Evolutionary conservation across 2,888 invertebrate species (phyloP).

Genomic region (Piscicola geometra): DNA sequence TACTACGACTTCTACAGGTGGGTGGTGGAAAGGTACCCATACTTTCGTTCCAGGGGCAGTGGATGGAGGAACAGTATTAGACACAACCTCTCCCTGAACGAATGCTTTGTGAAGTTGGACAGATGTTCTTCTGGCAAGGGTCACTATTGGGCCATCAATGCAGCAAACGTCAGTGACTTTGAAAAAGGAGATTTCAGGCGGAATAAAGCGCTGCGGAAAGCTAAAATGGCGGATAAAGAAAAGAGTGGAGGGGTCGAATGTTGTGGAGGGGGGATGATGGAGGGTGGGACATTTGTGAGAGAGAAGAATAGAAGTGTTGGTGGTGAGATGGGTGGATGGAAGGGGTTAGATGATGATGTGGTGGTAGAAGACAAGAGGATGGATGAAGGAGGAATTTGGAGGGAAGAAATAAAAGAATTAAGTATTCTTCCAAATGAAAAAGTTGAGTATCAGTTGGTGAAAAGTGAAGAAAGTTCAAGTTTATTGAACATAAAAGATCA

Average conservation of each 20-base stretch:
- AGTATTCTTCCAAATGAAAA: too few species aligned
- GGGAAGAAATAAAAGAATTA: background rate
- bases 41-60: slow-evolving; percentile 88
- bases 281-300: background rate
- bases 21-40: slow-evolving; percentile 91
- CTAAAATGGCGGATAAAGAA: slow-evolving; percentile 79
- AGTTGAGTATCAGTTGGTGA: background rate
- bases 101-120: slow-evolving; percentile 94
- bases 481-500: background rate
- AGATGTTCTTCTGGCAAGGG: slow-evolving; percentile 95
- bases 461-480: background rate
- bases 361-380: too few species aligned
- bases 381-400: too few species aligned
- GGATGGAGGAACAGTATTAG: slow-evolving; percentile 97
- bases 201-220: slow-evolving; percentile 90
- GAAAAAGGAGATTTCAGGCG: slow-evolving; percentile 90
- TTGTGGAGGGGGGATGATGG: background rate
- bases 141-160: slow-evolving; percentile 98
- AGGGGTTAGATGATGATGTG: too few species aligned
- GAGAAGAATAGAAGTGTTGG: background rate
- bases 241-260: slow-evolving; percentile 57
- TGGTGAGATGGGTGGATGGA: background rate
- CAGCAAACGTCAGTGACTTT: slow-evolving; percentile 94
- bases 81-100: slow-evolving; percentile 92
- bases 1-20: slow-evolving; percentile 99